phyloP scores from a whole-genome alignment of 2,888 invertebrate genomes.

The Cephus pulcher region DNA sequence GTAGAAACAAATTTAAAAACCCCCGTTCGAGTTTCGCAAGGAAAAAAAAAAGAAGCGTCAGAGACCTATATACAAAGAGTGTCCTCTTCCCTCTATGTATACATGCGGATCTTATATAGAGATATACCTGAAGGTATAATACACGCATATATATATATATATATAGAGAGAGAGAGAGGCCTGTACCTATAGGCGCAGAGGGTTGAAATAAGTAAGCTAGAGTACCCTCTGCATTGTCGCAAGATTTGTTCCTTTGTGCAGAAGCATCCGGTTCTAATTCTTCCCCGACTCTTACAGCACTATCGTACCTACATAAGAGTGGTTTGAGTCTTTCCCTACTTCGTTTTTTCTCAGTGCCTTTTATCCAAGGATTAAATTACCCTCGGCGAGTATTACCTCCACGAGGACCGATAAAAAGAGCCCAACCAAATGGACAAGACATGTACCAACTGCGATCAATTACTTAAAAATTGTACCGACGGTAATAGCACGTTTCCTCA shows the following conservation, averaged over 20 bases:
- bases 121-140: background rate
- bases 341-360: background rate
- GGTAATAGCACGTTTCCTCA: background rate
- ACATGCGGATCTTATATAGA: background rate
- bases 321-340: background rate
- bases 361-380: background rate
- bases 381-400: background rate
- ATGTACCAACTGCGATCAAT: background rate
- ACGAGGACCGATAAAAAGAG: background rate
- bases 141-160: background rate
- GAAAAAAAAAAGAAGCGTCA: background rate
- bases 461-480: background rate
- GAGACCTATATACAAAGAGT: background rate
- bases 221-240: background rate
- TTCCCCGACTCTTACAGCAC: background rate
- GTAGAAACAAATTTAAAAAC: conserved; percentile 58
- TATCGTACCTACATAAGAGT: background rate
- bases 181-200: background rate
- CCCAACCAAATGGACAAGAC: background rate
- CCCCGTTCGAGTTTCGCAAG: conserved; percentile 20
- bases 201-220: background rate
- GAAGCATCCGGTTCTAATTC: background rate
- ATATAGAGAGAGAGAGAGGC: too few species aligned
- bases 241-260: background rate
- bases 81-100: background rate